These are phyloP conservation scores for Entosphenus tridentatus DNA, from an alignment of 2,113 vertebrate genomes.

Conservation along the genomic window DNA sequence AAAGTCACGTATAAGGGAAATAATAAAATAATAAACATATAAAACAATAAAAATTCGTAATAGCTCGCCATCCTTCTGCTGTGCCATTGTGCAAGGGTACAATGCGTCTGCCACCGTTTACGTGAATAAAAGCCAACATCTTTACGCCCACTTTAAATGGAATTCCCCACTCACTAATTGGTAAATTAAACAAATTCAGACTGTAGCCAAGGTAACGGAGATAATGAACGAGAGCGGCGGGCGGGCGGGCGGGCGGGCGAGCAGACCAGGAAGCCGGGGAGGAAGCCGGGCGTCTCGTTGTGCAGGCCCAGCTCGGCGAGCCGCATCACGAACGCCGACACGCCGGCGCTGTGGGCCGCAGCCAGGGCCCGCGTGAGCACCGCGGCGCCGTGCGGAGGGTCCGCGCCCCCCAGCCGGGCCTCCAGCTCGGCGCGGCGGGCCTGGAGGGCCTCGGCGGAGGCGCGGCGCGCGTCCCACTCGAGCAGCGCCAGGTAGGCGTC, in stretches of 20 bases:
- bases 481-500: not conserved
- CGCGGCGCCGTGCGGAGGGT: not conserved
- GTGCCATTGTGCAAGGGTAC: too few species aligned
- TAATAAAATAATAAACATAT: too few species aligned
- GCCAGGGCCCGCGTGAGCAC: not conserved
- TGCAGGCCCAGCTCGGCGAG: not conserved
- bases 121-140: too few species aligned
- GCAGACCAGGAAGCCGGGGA: not conserved
- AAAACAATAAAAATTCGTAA: too few species aligned
- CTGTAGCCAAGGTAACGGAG: too few species aligned
- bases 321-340: not conserved
- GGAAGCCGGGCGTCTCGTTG: not conserved
- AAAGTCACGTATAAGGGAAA: too few species aligned
- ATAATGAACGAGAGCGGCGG: too few species aligned
- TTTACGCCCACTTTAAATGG: too few species aligned
- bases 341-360: not conserved
- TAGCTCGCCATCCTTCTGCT: too few species aligned
- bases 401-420: not conserved
- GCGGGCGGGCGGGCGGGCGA: not conserved
- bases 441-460: not conserved
- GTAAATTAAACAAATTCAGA: too few species aligned
- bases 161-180: too few species aligned
- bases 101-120: too few species aligned
- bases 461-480: not conserved
- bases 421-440: not conserved